Conservation (phyloP, 2,113 vertebrate species). For the Trogon melanurus region DNA sequence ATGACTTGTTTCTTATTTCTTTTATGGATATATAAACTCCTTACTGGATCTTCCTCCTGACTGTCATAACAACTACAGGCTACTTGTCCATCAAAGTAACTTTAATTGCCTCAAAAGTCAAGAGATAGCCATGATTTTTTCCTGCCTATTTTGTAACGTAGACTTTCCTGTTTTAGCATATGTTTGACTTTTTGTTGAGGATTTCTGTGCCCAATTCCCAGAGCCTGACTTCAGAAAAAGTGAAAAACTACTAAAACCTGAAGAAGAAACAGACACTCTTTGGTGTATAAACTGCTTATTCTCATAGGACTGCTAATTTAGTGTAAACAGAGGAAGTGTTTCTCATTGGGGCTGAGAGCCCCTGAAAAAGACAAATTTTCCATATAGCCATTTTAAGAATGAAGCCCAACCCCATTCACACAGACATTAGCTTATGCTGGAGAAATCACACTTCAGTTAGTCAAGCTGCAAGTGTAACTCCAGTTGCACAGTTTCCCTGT, state of each 20-base stretch:
- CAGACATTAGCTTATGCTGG: neutral
- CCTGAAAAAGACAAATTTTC: neutral
- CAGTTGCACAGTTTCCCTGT: neutral
- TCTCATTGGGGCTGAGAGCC: neutral
- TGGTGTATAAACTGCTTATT: neutral
- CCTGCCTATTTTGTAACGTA: constrained; percentile 2
- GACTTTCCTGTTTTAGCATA: neutral
- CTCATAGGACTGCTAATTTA: neutral
- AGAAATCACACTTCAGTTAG: neutral
- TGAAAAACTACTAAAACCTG: neutral
- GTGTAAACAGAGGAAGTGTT: neutral
- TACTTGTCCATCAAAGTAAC: constrained; percentile 42
- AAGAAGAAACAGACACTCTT: neutral
- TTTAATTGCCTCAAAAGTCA: constrained; percentile 64
- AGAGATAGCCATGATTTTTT: constrained; percentile 9
- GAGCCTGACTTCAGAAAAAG: neutral
- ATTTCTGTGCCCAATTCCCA: neutral
- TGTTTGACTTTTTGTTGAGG: constrained; percentile 2
- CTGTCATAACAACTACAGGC: constrained; percentile 2
- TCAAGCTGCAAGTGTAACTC: neutral
- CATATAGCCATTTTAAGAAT: neutral
- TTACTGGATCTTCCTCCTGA: constrained; percentile 1
- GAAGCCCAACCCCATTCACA: neutral
- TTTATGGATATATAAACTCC: constrained; percentile 20
- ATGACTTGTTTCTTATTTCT: constrained; percentile 17